A percentile compares a stretch with the other conserved stretches of the same genome.
These are phyloP conservation scores for Origma solitaria DNA, from an alignment of 2,113 vertebrate genomes.

Conservation along the genomic window DNA sequence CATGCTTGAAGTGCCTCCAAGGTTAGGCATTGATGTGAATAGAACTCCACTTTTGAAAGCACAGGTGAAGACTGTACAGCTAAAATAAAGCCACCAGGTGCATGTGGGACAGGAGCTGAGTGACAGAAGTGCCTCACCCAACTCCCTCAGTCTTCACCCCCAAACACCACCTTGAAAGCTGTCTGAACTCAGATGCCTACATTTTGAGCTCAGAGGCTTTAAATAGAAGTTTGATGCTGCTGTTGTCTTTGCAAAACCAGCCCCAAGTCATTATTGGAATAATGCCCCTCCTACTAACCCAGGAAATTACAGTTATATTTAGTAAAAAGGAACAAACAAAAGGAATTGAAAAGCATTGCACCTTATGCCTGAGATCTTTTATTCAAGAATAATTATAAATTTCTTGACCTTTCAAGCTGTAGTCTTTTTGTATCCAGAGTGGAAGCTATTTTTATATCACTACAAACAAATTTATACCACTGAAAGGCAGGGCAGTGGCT, in stretches of 20 bases:
- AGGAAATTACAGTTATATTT: neutral
- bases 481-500: neutral
- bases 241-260: neutral
- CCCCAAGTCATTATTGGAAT: neutral
- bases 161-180: neutral
- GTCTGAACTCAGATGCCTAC: neutral
- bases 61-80: neutral
- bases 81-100: neutral
- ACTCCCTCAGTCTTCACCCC: neutral
- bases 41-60: neutral
- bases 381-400: neutral
- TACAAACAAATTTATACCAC: neutral
- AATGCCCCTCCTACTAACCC: neutral
- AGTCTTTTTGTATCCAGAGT: neutral
- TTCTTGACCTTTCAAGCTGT: neutral
- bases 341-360: neutral
- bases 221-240: neutral
- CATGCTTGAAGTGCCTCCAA: neutral
- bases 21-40: neutral
- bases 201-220: neutral
- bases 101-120: neutral
- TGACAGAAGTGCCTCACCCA: neutral
- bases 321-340: neutral
- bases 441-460: constrained; percentile 5
- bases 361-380: neutral